These are phyloP conservation scores for Pyrgus malvae DNA, from an alignment of 2,888 invertebrate genomes.

Conservation along the genomic window DNA sequence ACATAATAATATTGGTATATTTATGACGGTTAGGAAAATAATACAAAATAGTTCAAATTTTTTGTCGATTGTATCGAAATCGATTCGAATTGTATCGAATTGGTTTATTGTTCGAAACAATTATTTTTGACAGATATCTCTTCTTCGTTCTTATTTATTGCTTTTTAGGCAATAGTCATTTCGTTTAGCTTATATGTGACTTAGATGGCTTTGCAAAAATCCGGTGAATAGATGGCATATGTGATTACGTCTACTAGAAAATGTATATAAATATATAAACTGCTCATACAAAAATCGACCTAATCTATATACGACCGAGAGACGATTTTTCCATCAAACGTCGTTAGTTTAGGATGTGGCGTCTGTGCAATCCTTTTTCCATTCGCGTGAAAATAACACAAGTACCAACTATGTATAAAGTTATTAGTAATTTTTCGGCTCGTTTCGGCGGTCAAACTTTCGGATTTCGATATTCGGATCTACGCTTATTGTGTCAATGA, in stretches of 20 bases:
- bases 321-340: conserved; percentile 1
- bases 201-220: not conserved
- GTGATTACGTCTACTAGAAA: not conserved
- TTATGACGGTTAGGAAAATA: not conserved
- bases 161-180: not conserved
- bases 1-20: not conserved
- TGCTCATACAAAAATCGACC: conserved; percentile 6
- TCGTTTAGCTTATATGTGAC: not conserved
- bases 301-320: not conserved
- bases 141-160: not conserved
- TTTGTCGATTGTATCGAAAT: not conserved
- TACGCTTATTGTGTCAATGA: conserved; percentile 23
- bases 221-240: not conserved
- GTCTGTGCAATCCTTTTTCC: conserved; percentile 9
- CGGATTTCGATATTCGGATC: conserved; percentile 31
- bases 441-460: conserved; percentile 6
- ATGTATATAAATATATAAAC: not conserved
- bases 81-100: not conserved
- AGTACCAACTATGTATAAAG: not conserved
- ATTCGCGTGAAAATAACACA: not conserved
- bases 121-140: not conserved
- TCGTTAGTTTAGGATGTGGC: not conserved
- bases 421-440: conserved; percentile 18
- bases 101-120: not conserved
- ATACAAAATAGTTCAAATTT: not conserved